Base-by-base conservation (phyloP, 2,113 vertebrate species). In the Aptenodytes forsteri region DNA sequence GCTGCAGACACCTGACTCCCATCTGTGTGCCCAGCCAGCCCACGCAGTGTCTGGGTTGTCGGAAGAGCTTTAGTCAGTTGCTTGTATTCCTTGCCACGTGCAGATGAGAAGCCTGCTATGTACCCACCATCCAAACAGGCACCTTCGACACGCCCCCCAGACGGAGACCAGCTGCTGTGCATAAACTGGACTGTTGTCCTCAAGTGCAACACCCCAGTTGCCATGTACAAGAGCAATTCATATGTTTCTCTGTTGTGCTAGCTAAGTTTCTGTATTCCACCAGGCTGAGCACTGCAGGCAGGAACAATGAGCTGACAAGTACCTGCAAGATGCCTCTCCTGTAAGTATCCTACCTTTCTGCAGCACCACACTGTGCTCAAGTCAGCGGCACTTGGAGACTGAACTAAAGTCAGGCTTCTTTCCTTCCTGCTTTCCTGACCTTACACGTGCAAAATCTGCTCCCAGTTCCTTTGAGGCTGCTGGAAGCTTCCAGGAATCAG, bases 221-320 rank as follows among this genome's bases (percentile, higher is more conserved):
- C 29, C 9, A 6, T 1, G 26, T 62, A 38, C 47, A 80, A 44
- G 23, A 56, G 21, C 52, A 91, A 22, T 52, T 72, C 2, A 0
- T 17, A 4, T 9, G 11, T 78, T 82, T 69, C 44, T 56, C 32
- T 54, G 6, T 29, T 58, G 27, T 59, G 27, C 40, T 67, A 14
- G 27, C 7, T 83, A 29, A 4, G 7, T 38, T 89, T 81, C 59
- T 67, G 4, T 32, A 34, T 42, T 52, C 34, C 47, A 61, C 29
- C 3, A 9, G 21, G 14, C 62, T 65, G 47, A 49, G 34, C 25
- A 23, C 21, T 0, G 0, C 54, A 54, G 21, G 36, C 17, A 73
- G 30, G 49, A 93, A 7, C 0, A 4, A 20, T 19, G 50, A 72
- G 54, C 32, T 67, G 64, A 26, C 22, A 83, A 59, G 27, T 6